Evolutionary conservation across 2,888 invertebrate species (phyloP), one percentile per base, ranked within the genome.

Genomic region (Chaetoderma sp.): DNA sequence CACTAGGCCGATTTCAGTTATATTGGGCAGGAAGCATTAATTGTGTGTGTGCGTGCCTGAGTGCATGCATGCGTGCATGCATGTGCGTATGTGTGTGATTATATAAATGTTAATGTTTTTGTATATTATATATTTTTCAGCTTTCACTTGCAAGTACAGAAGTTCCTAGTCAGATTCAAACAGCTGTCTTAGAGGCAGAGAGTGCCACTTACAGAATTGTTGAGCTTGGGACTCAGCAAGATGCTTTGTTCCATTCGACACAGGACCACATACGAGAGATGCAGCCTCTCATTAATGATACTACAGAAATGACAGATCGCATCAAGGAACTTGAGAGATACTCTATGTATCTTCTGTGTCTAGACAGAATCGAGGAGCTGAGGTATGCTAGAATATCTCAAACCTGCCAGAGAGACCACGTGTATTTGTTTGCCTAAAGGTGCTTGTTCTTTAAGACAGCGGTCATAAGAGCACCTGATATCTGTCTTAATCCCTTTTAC

Each of bases 101-200:
- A n/a, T n/a, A n/a, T n/a, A n/a, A n/a, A n/a, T 36, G 10, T 47
- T 16, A 47, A 47, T 16, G 8, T 47, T n/a, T 13, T 47, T 47
- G n/a, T n/a, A 10, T 23, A 13, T 13, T 30, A 21, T 57, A 30
- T 63, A 52, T 50, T 44, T 65, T 70, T n/a, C 70, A 84, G 84
- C 69, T 84, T 28, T 76, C 77, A 16, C 63, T 78, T 44, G 83
- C 80, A 5, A 80, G 79, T 49, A 74, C 74, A 63, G 82, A 82
- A 61, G 80, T 79, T 25, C 83, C 84, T 8, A 71, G 69, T 65
- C 79, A 83, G 58, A 79, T 84, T 27, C 74, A 80, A 18, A 74
- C 67, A 47, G 83, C 81, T 13, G 71, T 82, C 13, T 69, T 65
- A 45, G 76, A 75, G 65, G 83, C 81, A 18, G 78, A 83, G 59